Evolutionary conservation across 2,113 vertebrate genomes (phyloP).

Genomic region (Chaenogobius annularis): DNA sequence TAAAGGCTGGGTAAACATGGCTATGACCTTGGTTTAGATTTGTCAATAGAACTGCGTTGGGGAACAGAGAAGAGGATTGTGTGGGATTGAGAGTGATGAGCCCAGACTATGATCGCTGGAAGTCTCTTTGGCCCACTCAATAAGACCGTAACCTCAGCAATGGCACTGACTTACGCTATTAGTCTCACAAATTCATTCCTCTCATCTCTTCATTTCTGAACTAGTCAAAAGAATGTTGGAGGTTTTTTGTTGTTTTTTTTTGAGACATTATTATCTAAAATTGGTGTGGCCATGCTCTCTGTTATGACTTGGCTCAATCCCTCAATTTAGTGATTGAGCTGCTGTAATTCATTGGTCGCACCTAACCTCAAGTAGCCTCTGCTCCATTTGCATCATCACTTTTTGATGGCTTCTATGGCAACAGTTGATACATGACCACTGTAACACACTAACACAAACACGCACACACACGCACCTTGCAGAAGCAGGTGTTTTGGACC

Average conservation of each 20-base stretch:
- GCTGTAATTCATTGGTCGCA: too few relatives aligned
- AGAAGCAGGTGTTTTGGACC: background rate
- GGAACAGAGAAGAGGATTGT: conserved; percentile 69
- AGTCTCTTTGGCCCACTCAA: conserved; percentile 49
- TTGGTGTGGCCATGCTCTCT: too few relatives aligned
- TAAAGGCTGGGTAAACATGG: conserved; percentile 75
- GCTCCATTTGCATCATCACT: background rate
- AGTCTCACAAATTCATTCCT: background rate
- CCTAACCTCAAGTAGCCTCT: background rate
- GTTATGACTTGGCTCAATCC: too few relatives aligned
- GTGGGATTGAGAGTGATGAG: conserved; percentile 61
- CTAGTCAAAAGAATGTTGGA: background rate
- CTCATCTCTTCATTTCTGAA: background rate
- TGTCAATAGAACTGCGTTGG: conserved; percentile 66
- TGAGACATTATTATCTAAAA: too few relatives aligned
- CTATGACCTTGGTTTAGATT: conserved; percentile 73
- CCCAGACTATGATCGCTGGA: conserved; percentile 61
- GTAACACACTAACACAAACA: background rate
- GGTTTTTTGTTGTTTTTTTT: too few relatives aligned
- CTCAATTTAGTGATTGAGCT: background rate
- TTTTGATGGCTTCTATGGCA: background rate
- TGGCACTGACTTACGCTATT: conserved; percentile 19
- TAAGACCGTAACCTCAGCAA: conserved; percentile 57
- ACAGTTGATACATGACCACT: background rate
- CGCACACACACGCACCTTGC: background rate